Evolutionary conservation across 1,140 invertebrate genomes (phyloP).

Genomic region (Neodiprion virginianus): DNA sequence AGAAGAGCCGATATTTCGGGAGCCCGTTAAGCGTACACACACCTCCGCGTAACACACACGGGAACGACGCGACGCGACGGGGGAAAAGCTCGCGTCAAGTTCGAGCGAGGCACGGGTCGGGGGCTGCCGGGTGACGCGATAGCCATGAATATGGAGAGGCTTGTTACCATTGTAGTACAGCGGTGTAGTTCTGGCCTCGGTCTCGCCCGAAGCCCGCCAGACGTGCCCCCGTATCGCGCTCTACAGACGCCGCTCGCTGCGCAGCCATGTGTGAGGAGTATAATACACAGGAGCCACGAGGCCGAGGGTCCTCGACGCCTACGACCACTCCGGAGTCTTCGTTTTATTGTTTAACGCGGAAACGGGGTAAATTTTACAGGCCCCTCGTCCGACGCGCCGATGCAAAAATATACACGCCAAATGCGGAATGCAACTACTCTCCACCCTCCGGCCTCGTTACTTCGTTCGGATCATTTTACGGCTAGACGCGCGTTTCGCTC

Average conservation of each 20-base stretch:
- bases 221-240: not conserved
- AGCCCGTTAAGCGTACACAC: not conserved
- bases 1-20: not conserved
- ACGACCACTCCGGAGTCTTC: slow-evolving; percentile 30
- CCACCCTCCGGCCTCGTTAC: slow-evolving; percentile 22
- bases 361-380: slow-evolving; percentile 42
- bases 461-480: slow-evolving; percentile 16
- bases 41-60: not conserved
- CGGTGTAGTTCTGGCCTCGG: not conserved
- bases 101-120: not conserved
- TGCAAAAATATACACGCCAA: not conserved
- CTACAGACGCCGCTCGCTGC: not conserved
- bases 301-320: not conserved
- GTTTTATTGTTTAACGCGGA: slow-evolving; percentile 50
- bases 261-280: not conserved
- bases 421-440: not conserved
- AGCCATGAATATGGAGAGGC: slow-evolving; percentile 6
- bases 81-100: not conserved
- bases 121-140: not conserved
- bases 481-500: slow-evolving; percentile 11
- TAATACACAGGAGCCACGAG: not conserved
- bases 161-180: slow-evolving; percentile 5
- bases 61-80: not conserved
- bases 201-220: not conserved
- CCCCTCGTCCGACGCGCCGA: slow-evolving; percentile 27